Base-by-base conservation (phyloP, 2,797 vertebrate species). In the Orientallactaga sibirica region DNA sequence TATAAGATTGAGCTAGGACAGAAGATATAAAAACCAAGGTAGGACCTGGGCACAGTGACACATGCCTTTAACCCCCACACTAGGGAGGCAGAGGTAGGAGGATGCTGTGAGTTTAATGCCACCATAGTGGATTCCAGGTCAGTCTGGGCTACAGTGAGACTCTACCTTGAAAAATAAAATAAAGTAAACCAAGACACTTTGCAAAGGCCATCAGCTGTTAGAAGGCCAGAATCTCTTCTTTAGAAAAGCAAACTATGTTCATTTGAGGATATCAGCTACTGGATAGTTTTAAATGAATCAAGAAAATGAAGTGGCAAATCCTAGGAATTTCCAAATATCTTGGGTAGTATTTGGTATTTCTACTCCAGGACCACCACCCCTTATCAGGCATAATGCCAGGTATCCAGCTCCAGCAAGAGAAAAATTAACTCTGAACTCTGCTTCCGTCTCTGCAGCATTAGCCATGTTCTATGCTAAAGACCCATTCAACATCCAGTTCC, bases 241-340 rank as follows among this genome's bases (percentile, higher is more conserved):
- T 70, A 37, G 83, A 81, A 27, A 81, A 78, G 67, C 58, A 79
- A 93, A 78, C n/a, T 86, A 29, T 61, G 24, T 86, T 89, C 33
- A 83, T 79, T 64, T 86, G 77, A 96, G 43, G 41, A 33, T 70
- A 80, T 58, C 48, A 88, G 73, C 83, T 93, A 78, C 82, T 89
- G 29, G 15, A 61, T 71, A 86, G 16, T 93, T 95, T 88, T n/a
- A 77, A 92, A 89, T 92, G 67, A 87, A 90, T 90, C 67, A 70
- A 74, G 27, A 75, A 75, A 78, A 75, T 85, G 37, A 70, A 70
- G 37, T 66, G 41, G 52, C 37, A 95, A 88, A 86, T 75, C 19
- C 22, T 90, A 87, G 71, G 19, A 81, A 73, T 92, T 89, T 75
- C 27, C 92, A 3, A 20, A 88, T 37, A 62, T 68, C 27, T 76